Evolutionary conservation across 2,113 vertebrate genomes (phyloP), one percentile per base, ranked within the genome.

Genomic region (Lophochroa leadbeateri): DNA sequence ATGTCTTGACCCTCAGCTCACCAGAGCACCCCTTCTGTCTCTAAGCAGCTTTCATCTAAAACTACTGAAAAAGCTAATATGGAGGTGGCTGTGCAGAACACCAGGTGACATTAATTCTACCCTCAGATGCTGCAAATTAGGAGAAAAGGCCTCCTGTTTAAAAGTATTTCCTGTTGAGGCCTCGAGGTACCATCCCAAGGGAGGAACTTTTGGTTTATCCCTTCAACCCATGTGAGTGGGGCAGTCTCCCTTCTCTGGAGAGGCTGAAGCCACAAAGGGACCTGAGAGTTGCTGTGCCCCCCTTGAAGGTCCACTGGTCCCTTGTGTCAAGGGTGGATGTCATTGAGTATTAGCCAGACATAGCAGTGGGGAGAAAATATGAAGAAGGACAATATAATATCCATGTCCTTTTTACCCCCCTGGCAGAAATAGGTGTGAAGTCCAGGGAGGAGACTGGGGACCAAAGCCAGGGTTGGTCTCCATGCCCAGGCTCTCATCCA

Each of bases 1-100:
- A 10, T 87, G 65, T 79, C 88, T 89, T 94, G 80, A 88, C 74
- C 67, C n/a, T 91, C 65, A 79, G 67, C 78, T 95, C 88, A 79
- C 86, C 77, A 84, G 52, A 89, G 82, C 72, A 88, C 47, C 33
- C n/a, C 28, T 95, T 93, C 61, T 0, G 6, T 44, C 70, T 92
- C 87, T 68, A 75, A 86, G 61, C 28, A 84, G 44, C 80, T 96
- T 97, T 95, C 80, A 84, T 91, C 86, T 92, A 72, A 69, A 94
- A 52, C 69, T 81, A 57, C 74, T 44, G 64, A 80, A 92, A 86
- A 72, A 74, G 0, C 27, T 57, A 86, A 90, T 81, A 17, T 6
- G 14, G 55, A 50, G 31, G 72, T 84, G 69, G 46, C 74, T 96
- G 35, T 46, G 33, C 70, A 79, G 86, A 92, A n/a, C 74, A 79